Conservation (phyloP, 2,113 vertebrate genomes). For the Procavia capensis region DNA sequence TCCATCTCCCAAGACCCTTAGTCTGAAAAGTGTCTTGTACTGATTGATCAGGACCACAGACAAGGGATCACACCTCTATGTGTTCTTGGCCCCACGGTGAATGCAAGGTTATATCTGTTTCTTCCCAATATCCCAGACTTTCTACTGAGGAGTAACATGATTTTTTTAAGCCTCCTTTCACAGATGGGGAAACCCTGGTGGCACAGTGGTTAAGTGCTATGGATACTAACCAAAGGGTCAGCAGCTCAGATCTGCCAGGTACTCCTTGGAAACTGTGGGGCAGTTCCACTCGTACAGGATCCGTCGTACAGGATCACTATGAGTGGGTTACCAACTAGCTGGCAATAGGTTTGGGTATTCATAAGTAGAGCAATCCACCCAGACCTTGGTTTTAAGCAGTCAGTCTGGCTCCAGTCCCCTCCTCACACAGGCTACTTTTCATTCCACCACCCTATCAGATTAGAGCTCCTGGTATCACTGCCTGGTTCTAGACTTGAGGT, state of each 20-base stretch:
- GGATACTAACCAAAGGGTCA: no score
- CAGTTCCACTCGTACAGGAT: no score
- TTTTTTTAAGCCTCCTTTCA: constrained; percentile 39
- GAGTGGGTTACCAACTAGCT: no score
- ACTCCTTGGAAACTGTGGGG: no score
- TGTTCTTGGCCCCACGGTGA: neutral
- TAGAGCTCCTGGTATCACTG: neutral
- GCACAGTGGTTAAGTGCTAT: no score
- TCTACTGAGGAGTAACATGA: neutral
- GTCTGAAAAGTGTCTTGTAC: neutral
- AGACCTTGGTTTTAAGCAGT: neutral
- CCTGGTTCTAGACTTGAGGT: neutral
- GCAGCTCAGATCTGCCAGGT: no score
- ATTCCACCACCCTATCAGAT: neutral
- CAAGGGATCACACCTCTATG: neutral
- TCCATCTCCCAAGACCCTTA: neutral
- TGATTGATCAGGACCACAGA: neutral
- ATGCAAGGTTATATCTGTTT: neutral
- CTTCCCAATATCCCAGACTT: neutral
- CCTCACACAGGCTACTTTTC: neutral
- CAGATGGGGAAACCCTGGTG: no score
- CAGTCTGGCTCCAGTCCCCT: constrained; percentile 4
- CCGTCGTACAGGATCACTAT: no score
- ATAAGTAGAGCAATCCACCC: neutral
- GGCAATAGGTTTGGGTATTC: no score